phyloP scores from a whole-genome alignment of 2,113 vertebrate species.

The Camelus dromedarius region DNA sequence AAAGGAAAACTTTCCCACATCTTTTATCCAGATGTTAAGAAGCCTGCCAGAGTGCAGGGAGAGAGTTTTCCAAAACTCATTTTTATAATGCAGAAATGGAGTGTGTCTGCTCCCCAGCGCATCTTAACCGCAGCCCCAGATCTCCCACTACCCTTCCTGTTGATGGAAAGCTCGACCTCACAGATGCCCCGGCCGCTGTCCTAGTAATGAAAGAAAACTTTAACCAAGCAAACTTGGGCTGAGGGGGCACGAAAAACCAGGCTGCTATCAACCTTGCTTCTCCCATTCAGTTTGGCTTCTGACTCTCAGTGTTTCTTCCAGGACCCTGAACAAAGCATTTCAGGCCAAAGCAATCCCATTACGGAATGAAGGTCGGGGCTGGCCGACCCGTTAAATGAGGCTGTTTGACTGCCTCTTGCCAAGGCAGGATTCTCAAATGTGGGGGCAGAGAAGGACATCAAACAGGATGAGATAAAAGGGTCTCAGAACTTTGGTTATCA shows the following conservation, averaged over 20 bases:
- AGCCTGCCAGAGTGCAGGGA: slow-evolving; percentile 68
- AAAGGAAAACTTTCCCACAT: slow-evolving; percentile 58
- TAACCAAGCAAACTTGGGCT: background rate
- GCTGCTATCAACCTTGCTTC: background rate
- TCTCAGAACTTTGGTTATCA: background rate
- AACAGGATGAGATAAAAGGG: background rate
- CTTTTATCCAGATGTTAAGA: slow-evolving; percentile 78
- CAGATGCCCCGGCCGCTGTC: background rate
- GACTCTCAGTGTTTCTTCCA: background rate
- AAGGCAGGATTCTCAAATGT: background rate
- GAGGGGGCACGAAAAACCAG: background rate
- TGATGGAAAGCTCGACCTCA: slow-evolving; percentile 63
- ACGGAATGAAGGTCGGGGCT: background rate
- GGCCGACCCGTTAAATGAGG: background rate
- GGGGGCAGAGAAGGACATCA: background rate
- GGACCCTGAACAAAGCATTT: background rate
- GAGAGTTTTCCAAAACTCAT: slow-evolving; percentile 75
- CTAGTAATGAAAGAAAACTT: background rate
- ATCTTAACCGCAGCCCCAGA: slow-evolving; percentile 55
- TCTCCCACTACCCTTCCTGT: slow-evolving; percentile 11
- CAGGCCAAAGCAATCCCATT: background rate
- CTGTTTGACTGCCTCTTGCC: background rate
- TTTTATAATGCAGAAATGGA: slow-evolving; percentile 74
- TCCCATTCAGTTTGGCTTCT: slow-evolving; percentile 21
- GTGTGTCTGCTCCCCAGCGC: slow-evolving; percentile 59